Conservation (phyloP, 2,888 invertebrate genomes). For the Hirtodrosophila trivittata region DNA sequence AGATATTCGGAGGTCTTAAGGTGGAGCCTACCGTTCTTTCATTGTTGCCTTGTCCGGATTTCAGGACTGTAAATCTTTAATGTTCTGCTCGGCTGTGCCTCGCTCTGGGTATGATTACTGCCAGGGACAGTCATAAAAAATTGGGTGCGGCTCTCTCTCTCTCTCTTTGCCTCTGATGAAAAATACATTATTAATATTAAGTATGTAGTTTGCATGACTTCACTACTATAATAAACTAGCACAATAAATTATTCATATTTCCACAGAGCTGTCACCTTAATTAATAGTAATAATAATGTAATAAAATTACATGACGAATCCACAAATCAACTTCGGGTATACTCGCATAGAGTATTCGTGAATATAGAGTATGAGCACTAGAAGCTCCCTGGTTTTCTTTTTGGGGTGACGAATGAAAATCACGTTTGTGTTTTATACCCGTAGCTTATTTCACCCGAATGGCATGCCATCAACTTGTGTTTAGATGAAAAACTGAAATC, state of each 20-base stretch:
- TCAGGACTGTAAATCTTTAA: conserved; percentile 67
- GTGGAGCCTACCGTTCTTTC: no score
- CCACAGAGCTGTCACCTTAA: conserved; percentile 7
- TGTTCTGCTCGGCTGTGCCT: conserved; percentile 36
- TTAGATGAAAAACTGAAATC: conserved; percentile 43
- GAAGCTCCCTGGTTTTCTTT: conserved; percentile 7
- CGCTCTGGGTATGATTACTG: conserved; percentile 33
- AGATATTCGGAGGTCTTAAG: conserved; percentile 54
- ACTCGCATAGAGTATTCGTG: no score
- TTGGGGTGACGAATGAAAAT: conserved; percentile 21
- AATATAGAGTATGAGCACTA: no score
- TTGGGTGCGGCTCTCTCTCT: conserved; percentile 15
- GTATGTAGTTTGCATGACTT: conserved; percentile 48
- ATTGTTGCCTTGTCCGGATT: conserved; percentile 3
- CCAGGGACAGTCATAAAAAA: conserved; percentile 70
- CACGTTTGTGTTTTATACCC: conserved; percentile 16
- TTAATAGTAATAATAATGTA: neutral
- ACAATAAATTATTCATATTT: conserved; percentile 14
- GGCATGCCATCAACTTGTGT: conserved; percentile 21
- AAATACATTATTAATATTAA: conserved; percentile 68
- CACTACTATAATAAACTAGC: conserved; percentile 1
- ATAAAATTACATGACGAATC: neutral
- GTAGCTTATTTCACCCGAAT: conserved; percentile 12
- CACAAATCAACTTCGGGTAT: no score
- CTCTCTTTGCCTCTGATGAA: conserved; percentile 57